These are phyloP conservation scores for Enteromius paludinosus DNA, from an alignment of 2,797 vertebrate genomes.

Conservation along the genomic window DNA sequence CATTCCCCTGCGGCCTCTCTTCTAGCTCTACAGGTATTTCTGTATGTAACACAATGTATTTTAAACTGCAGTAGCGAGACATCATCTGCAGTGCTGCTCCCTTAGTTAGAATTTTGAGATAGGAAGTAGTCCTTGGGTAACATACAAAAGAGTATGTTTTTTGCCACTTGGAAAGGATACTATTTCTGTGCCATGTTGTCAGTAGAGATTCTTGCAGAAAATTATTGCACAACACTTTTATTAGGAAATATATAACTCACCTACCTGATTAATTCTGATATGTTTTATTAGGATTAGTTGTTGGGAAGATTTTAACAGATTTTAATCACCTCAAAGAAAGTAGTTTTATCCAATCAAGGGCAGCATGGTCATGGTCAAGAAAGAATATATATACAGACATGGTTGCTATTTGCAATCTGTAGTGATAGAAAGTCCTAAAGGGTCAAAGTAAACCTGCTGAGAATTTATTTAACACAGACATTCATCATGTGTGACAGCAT, in stretches of 20 bases:
- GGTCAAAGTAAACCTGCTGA: constrained; percentile 10
- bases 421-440: background rate
- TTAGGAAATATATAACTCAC: constrained; percentile 17
- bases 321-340: constrained; percentile 10
- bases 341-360: background rate
- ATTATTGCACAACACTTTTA: constrained; percentile 3
- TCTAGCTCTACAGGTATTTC: constrained; percentile 65
- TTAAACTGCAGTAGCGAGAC: constrained; percentile 28
- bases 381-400: background rate
- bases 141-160: constrained; percentile 1
- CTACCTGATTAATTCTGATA: constrained; percentile 20
- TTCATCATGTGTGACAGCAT: constrained; percentile 21
- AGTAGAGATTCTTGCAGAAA: constrained; percentile 32
- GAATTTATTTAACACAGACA: constrained; percentile 3
- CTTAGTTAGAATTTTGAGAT: constrained; percentile 14
- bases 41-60: constrained; percentile 26
- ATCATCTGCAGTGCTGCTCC: background rate
- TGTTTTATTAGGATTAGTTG: constrained; percentile 13
- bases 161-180: constrained; percentile 20
- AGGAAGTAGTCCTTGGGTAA: constrained; percentile 21
- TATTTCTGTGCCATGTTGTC: constrained; percentile 41
- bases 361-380: constrained; percentile 2
- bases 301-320: constrained; percentile 10
- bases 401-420: constrained; percentile 14
- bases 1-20: constrained; percentile 85